A percentile compares a stretch with the other conserved stretches of the same genome.
These are phyloP conservation scores for Oryctolagus cuniculus DNA, from an alignment of 2,113 vertebrate species.

Conservation along the genomic window DNA sequence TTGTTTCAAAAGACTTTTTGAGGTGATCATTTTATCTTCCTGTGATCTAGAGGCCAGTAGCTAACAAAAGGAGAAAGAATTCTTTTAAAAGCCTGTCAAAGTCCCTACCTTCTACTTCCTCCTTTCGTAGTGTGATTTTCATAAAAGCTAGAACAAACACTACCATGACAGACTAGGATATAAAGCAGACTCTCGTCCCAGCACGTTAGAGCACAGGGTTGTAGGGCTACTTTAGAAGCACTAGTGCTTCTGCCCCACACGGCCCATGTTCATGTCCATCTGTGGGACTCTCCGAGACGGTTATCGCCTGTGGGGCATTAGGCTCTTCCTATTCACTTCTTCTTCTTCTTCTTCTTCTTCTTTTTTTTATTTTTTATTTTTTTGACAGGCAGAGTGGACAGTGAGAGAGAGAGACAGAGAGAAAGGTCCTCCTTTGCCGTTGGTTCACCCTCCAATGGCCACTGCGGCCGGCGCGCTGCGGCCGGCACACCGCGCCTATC, in stretches of 20 bases:
- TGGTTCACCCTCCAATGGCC: too few relatives aligned
- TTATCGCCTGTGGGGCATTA: neutral
- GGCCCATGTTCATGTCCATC: neutral
- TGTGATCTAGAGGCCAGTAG: neutral
- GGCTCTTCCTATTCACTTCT: neutral
- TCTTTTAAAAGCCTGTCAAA: neutral
- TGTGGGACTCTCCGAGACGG: neutral
- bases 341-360: too few relatives aligned
- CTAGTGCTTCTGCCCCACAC: neutral
- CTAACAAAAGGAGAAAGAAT: constrained; percentile 8
- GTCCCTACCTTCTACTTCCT: constrained; percentile 20
- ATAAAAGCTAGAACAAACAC: neutral
- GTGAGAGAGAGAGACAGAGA: too few relatives aligned
- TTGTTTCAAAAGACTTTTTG: neutral
- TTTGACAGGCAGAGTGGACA: too few relatives aligned
- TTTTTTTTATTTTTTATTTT: too few relatives aligned
- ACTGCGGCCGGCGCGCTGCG: too few relatives aligned
- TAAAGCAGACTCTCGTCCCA: neutral
- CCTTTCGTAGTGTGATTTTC: neutral
- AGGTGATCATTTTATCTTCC: constrained; percentile 41
- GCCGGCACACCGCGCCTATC: too few relatives aligned
- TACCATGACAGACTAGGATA: neutral
- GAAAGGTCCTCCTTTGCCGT: too few relatives aligned
- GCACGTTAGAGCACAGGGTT: neutral
- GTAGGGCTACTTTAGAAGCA: neutral